Percentiles rank a stretch among this genome's conserved stretches.
Conservation (phyloP, 2,888 invertebrate genomes). For the Plebejus anna region DNA sequence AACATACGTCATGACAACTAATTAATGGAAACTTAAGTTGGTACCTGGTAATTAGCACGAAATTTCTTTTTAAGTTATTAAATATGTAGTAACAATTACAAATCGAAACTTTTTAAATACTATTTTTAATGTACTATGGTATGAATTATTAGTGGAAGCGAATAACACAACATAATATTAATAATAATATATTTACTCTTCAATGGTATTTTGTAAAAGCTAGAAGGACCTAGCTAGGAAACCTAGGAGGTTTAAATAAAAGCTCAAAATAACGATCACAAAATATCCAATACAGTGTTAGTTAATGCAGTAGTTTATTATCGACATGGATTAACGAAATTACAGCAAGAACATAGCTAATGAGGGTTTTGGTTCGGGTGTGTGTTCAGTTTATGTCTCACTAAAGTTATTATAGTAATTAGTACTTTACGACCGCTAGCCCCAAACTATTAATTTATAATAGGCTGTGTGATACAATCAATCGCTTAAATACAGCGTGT, state of each 20-base stretch:
- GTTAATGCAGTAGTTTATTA: constrained; percentile 1
- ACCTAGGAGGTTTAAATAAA: not conserved
- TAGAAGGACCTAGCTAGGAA: too few species aligned
- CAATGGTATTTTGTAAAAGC: too few species aligned
- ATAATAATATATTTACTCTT: too few species aligned
- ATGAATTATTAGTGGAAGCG: too few species aligned
- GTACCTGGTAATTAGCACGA: too few species aligned
- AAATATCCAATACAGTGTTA: not conserved
- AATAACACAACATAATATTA: too few species aligned
- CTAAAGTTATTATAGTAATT: constrained; percentile 13
- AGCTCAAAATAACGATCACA: not conserved
- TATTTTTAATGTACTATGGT: too few species aligned
- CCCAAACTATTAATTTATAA: not conserved
- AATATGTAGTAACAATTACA: too few species aligned
- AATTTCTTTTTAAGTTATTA: too few species aligned
- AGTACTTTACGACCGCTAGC: not conserved
- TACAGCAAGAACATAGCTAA: constrained; percentile 8
- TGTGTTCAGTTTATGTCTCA: constrained; percentile 3
- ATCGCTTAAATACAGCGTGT: not conserved
- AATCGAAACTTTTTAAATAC: too few species aligned
- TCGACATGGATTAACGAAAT: constrained; percentile 7
- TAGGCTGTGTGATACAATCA: not conserved
- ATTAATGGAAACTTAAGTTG: not conserved
- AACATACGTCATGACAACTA: not conserved
- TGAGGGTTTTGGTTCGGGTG: not conserved